phyloP scores from a whole-genome alignment of 2,797 vertebrate genomes.

The Malacoraja senta region DNA sequence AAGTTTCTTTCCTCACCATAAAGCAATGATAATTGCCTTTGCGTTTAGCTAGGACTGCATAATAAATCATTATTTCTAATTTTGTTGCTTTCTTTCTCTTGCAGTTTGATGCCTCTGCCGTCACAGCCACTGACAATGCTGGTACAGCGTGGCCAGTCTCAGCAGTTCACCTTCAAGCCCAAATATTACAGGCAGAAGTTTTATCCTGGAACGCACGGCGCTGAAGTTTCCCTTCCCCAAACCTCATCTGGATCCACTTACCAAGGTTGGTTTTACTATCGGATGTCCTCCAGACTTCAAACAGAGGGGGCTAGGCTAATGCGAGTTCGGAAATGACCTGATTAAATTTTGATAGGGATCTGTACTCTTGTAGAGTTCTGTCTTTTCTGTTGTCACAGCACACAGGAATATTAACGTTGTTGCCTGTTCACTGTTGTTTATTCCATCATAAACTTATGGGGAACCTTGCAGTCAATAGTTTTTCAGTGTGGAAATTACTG shows the following conservation, averaged over 20 bases:
- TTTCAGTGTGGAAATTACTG: neutral
- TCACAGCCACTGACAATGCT: conserved; percentile 67
- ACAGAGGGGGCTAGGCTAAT: neutral
- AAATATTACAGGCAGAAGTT: conserved; percentile 77
- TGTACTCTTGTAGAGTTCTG: neutral
- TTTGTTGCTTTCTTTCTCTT: conserved; percentile 39
- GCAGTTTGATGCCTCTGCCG: conserved; percentile 69
- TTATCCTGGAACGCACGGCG: conserved; percentile 68
- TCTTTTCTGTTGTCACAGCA: neutral
- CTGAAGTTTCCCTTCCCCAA: conserved; percentile 74
- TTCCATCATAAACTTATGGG: neutral
- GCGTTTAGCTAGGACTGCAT: neutral
- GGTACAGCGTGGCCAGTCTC: conserved; percentile 71
- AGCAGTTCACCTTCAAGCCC: conserved; percentile 82
- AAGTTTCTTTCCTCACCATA: neutral
- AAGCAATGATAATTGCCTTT: neutral
- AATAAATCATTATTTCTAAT: no score
- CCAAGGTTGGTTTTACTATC: conserved; percentile 68
- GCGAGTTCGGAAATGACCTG: neutral
- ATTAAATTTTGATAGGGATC: neutral
- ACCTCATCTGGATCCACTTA: conserved; percentile 56
- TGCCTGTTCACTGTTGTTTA: neutral
- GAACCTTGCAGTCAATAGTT: neutral
- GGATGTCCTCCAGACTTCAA: conserved; percentile 33
- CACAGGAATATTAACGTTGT: neutral